These are phyloP conservation scores for Hofmannophila pseudospretella DNA, from an alignment of 2,888 invertebrate genomes.

Conservation along the genomic window DNA sequence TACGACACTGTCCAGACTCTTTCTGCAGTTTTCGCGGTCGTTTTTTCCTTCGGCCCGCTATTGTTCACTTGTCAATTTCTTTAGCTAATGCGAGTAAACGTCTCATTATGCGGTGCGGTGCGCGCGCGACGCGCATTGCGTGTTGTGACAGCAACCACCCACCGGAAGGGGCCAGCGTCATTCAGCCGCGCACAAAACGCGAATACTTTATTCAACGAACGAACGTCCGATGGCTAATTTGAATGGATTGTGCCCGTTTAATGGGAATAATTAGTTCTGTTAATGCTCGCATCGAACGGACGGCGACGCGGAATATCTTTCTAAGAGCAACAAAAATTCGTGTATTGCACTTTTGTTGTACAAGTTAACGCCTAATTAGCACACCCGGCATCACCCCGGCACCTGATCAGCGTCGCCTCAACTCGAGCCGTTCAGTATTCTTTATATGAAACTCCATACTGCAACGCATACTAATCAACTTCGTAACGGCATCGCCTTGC, in stretches of 20 bases:
- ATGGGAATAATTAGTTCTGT: slow-evolving; percentile 71
- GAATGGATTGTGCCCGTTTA: slow-evolving; percentile 70
- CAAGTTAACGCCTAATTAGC: slow-evolving; percentile 51
- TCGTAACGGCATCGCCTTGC: too few species aligned
- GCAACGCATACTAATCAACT: too few species aligned
- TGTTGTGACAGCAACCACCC: slow-evolving; percentile 78
- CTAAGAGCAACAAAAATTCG: too few species aligned
- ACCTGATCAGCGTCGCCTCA: too few species aligned
- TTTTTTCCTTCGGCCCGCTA: slow-evolving; percentile 67
- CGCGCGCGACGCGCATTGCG: slow-evolving; percentile 73
- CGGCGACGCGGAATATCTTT: slow-evolving; percentile 36
- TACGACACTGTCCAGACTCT: slow-evolving; percentile 76
- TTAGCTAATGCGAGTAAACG: slow-evolving; percentile 78
- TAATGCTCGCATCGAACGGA: slow-evolving; percentile 37
- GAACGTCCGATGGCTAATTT: slow-evolving; percentile 69
- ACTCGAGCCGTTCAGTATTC: too few species aligned
- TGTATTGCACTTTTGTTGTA: slow-evolving; percentile 41
- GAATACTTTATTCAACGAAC: slow-evolving; percentile 70
- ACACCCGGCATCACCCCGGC: too few species aligned
- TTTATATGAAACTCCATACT: too few species aligned
- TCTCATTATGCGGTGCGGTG: slow-evolving; percentile 76
- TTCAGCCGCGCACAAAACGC: slow-evolving; percentile 72
- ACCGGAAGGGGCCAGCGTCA: slow-evolving; percentile 75
- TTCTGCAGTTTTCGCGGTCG: slow-evolving; percentile 68
- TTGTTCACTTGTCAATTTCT: slow-evolving; percentile 79